A percentile compares a stretch with the other conserved stretches of the same genome.
phyloP scores from a whole-genome alignment of 2,113 vertebrate genomes.

The Tenebrosternarchus preto region DNA sequence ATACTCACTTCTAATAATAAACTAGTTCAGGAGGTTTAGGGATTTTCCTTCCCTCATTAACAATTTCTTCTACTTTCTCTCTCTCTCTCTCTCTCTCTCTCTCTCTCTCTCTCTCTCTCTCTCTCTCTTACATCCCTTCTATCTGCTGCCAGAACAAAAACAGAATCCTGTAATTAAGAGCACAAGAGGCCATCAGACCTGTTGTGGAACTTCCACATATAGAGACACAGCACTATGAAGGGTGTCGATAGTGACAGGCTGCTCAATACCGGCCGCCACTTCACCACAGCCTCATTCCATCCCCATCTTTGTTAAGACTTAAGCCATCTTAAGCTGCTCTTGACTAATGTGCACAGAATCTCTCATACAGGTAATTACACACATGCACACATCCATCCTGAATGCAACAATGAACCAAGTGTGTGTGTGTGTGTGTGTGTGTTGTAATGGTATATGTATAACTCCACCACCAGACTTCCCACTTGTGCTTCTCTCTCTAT shows the following conservation, averaged over 20 bases:
- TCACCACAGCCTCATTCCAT: neutral
- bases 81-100: constrained; percentile 39
- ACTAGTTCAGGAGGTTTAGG: neutral
- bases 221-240: constrained; percentile 13
- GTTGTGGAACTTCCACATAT: neutral
- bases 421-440: neutral
- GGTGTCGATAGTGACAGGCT: neutral
- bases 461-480: too few relatives aligned
- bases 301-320: neutral
- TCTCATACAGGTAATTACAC: neutral
- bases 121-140: constrained; percentile 36
- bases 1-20: neutral
- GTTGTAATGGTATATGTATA: too few relatives aligned
- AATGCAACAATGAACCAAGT: neutral
- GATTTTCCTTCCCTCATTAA: neutral
- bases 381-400: neutral
- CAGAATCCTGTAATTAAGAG: constrained; percentile 10
- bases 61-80: constrained; percentile 5
- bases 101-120: constrained; percentile 27
- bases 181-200: constrained; percentile 5
- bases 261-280: constrained; percentile 1
- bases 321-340: neutral
- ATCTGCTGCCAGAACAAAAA: constrained; percentile 39
- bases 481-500: too few relatives aligned
- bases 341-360: neutral